Percentiles rank a stretch among this genome's conserved stretches.
These are phyloP conservation scores for Acipenser ruthenus DNA, from an alignment of 2,797 vertebrate genomes.

Conservation along the genomic window DNA sequence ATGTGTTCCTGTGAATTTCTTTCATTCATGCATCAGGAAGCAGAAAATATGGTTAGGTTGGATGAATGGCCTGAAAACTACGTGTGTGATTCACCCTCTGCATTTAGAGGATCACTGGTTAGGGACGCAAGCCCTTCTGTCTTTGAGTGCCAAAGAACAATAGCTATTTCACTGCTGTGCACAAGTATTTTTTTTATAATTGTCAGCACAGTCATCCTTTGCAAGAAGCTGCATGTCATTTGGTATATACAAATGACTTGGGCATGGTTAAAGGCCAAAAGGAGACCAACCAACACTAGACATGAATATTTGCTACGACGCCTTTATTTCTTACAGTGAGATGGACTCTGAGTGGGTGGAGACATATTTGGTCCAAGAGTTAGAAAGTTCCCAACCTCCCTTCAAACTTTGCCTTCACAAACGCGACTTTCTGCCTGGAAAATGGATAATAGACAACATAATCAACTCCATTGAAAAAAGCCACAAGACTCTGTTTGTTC, in stretches of 20 bases:
- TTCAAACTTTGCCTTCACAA: conserved; percentile 71
- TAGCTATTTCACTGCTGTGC: conserved; percentile 41
- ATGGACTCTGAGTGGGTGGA: conserved; percentile 74
- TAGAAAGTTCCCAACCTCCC: conserved; percentile 54
- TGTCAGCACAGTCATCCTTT: conserved; percentile 22
- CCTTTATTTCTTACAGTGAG: conserved; percentile 71
- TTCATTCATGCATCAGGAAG: conserved; percentile 35
- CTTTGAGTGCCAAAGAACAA: conserved; percentile 49
- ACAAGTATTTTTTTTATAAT: conserved; percentile 33
- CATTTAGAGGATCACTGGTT: conserved; percentile 38
- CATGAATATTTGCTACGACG: conserved; percentile 48
- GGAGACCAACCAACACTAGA: conserved; percentile 37
- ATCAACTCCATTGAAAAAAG: conserved; percentile 75
- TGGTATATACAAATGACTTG: conserved; percentile 70
- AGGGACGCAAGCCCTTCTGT: conserved; percentile 31
- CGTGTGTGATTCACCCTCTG: conserved; percentile 57
- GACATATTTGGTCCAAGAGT: conserved; percentile 56
- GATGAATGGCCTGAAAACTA: conserved; percentile 48
- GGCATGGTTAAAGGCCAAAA: conserved; percentile 66
- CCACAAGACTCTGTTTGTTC: conserved; percentile 66
- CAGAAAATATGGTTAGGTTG: conserved; percentile 23
- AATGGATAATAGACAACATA: conserved; percentile 80
- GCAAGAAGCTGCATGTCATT: conserved; percentile 49
- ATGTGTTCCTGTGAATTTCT: conserved; percentile 68
- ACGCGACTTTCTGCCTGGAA: conserved; percentile 73